Conservation (phyloP, 2,113 vertebrate genomes). For the Megalops atlanticus region DNA sequence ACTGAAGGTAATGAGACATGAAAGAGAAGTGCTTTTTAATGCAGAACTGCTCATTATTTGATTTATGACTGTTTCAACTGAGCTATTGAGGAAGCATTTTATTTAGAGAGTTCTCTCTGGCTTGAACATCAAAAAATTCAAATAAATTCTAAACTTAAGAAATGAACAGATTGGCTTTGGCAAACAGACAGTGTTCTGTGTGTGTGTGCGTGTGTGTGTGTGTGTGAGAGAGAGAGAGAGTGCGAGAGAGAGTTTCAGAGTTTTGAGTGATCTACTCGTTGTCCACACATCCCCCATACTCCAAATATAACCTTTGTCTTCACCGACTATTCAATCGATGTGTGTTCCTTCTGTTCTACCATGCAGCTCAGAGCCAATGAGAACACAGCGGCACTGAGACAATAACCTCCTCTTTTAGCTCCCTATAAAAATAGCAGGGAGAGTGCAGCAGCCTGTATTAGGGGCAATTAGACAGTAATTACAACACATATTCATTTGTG, state of each 20-base stretch:
- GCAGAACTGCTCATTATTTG: conserved; percentile 18
- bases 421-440: background rate
- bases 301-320: too few species aligned
- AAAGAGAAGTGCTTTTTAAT: conserved; percentile 9
- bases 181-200: background rate
- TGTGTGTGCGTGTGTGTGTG: too few species aligned
- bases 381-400: background rate
- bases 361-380: background rate
- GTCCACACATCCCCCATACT: too few species aligned
- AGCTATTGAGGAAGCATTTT: conserved; percentile 6
- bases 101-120: conserved; percentile 1
- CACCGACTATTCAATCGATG: too few species aligned
- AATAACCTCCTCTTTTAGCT: background rate
- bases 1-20: conserved; percentile 18
- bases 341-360: too few species aligned
- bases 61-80: conserved; percentile 23
- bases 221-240: too few species aligned
- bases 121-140: background rate
- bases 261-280: too few species aligned
- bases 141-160: background rate
- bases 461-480: background rate
- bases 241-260: too few species aligned
- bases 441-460: background rate
- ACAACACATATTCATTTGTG: background rate
- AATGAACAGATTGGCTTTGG: background rate